These are phyloP conservation scores for Caradrina kadenii DNA, from an alignment of 2,888 invertebrate species.

Conservation along the genomic window DNA sequence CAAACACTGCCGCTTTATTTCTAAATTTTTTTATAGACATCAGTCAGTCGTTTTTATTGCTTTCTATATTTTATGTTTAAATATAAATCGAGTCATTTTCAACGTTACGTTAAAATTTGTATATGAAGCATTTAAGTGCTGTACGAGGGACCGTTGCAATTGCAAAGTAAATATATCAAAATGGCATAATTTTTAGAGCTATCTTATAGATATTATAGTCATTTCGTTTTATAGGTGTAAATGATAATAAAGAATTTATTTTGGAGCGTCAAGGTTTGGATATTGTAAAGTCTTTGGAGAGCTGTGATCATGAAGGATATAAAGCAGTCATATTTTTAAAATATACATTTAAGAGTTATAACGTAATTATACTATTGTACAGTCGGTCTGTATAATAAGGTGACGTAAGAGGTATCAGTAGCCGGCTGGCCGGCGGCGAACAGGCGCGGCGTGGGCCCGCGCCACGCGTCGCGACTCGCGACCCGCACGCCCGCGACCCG, in stretches of 20 bases:
- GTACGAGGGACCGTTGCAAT: constrained; percentile 91
- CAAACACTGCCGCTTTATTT: constrained; percentile 89
- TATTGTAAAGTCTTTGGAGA: constrained; percentile 89
- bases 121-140: constrained; percentile 89
- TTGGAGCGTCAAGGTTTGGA: constrained; percentile 88
- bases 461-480: constrained; percentile 21
- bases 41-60: constrained; percentile 80
- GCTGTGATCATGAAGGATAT: constrained; percentile 90
- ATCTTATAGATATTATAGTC: constrained; percentile 89
- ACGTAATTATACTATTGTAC: constrained; percentile 85
- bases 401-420: constrained; percentile 63
- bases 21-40: constrained; percentile 82
- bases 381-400: constrained; percentile 72
- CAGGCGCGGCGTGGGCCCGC: constrained; percentile 22
- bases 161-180: constrained; percentile 90
- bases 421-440: constrained; percentile 32
- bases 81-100: constrained; percentile 82
- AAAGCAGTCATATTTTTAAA: constrained; percentile 91
- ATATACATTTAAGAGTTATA: constrained; percentile 88
- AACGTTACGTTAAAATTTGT: constrained; percentile 86
- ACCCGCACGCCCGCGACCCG: constrained; percentile 27
- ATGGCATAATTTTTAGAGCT: constrained; percentile 90
- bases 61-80: constrained; percentile 80
- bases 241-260: constrained; percentile 89
- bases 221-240: constrained; percentile 90